These are phyloP conservation scores for Calyptomena viridis DNA, from an alignment of 2,113 vertebrate genomes.

Conservation along the genomic window DNA sequence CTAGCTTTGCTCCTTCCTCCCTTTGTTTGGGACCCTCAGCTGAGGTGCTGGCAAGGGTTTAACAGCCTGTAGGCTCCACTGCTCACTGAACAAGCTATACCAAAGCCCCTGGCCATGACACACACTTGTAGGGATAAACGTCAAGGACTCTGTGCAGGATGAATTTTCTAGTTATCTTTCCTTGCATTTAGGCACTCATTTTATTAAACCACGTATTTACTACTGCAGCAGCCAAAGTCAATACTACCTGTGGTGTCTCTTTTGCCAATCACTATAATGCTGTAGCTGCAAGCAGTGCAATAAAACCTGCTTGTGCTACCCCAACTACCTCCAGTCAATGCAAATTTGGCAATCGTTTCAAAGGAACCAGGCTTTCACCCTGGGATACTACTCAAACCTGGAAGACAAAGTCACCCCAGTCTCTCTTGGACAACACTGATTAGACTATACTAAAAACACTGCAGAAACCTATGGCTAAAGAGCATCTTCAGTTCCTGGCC, in stretches of 20 bases:
- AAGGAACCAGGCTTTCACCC: neutral
- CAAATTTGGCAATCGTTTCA: neutral
- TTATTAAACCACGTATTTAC: neutral
- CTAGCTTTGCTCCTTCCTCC: neutral
- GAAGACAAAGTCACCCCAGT: neutral
- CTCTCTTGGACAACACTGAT: neutral
- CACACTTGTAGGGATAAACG: accelerated
- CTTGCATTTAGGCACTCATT: neutral
- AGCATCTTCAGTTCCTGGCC: neutral
- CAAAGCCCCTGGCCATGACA: neutral
- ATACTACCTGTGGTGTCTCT: neutral
- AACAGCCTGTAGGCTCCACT: neutral
- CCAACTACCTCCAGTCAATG: neutral
- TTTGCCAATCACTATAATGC: neutral
- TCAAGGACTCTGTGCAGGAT: neutral
- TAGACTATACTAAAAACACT: neutral
- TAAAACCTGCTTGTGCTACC: neutral
- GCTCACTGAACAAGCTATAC: accelerated
- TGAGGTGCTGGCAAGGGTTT: neutral
- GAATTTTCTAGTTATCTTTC: neutral
- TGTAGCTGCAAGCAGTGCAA: constrained; percentile 2
- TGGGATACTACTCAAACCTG: neutral
- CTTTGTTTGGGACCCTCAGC: neutral
- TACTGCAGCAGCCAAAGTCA: neutral
- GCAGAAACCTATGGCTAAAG: neutral